phyloP scores from a whole-genome alignment of 2,113 vertebrate species.

The Sphaerodactylus townsendi region DNA sequence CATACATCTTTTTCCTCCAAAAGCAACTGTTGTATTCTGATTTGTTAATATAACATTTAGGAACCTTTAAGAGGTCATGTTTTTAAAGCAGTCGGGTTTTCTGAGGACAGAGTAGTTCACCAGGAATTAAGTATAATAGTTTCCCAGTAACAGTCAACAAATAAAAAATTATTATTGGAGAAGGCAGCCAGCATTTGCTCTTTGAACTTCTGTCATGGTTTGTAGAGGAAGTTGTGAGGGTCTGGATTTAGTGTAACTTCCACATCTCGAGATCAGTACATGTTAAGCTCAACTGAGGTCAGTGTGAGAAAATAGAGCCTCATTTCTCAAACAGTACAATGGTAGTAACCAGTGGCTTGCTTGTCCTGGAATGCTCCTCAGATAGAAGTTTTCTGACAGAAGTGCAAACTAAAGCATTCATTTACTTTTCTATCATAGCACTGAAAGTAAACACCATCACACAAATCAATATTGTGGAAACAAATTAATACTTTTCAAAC shows the following conservation, averaged over 20 bases:
- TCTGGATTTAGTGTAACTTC: neutral
- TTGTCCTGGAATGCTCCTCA: neutral
- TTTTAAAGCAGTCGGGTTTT: slow-evolving; percentile 5
- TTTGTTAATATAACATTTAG: neutral
- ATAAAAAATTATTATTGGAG: slow-evolving; percentile 10
- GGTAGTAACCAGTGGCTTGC: neutral
- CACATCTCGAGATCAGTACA: neutral
- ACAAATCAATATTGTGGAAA: neutral
- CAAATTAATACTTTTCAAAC: neutral
- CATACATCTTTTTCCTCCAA: neutral
- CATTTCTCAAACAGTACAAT: neutral
- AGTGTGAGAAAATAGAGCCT: neutral
- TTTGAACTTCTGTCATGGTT: slow-evolving; percentile 34
- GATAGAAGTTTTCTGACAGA: neutral
- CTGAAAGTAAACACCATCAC: neutral
- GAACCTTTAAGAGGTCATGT: neutral
- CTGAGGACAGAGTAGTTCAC: slow-evolving; percentile 26
- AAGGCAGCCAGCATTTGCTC: slow-evolving; percentile 10
- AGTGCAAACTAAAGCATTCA: neutral
- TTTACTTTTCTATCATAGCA: neutral
- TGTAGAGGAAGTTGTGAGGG: slow-evolving; percentile 21
- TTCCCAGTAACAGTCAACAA: slow-evolving; percentile 41
- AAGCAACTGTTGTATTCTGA: neutral
- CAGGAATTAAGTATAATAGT: slow-evolving; percentile 9
- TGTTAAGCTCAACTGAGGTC: neutral